Percentiles rank a stretch among this genome's conserved stretches.
Evolutionary conservation across 2,113 vertebrate species (phyloP).

Genomic region (Tetrax tetrax): DNA sequence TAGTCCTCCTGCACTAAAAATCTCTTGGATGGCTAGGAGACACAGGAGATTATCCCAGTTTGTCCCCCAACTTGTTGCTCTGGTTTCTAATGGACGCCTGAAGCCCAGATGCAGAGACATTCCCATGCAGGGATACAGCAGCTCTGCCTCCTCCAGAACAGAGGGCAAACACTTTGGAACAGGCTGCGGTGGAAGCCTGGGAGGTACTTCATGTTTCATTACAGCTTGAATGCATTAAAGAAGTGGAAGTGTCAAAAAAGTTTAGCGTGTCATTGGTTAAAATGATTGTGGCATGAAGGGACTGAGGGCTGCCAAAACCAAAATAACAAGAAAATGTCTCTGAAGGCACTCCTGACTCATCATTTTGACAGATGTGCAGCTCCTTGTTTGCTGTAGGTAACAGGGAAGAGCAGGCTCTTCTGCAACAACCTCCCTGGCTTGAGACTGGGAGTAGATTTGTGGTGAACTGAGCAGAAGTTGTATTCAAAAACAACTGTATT

Average conservation of each 20-base stretch:
- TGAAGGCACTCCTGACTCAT: background rate
- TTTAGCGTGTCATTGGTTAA: constrained; percentile 2
- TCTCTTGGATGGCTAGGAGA: background rate
- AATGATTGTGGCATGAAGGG: background rate
- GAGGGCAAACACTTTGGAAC: background rate
- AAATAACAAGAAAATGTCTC: constrained; percentile 10
- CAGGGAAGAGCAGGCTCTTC: background rate
- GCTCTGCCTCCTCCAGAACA: background rate
- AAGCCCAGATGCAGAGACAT: background rate
- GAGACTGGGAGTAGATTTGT: background rate
- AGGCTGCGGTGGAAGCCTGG: background rate
- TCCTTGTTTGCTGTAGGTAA: background rate
- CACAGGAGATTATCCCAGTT: background rate
- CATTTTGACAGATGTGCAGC: background rate
- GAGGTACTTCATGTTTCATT: background rate
- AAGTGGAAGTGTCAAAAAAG: background rate
- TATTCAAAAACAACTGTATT: background rate
- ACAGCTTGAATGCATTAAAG: background rate
- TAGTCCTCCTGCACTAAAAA: background rate
- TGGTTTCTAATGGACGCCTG: background rate
- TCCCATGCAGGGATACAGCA: background rate
- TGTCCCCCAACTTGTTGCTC: background rate
- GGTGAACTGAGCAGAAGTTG: background rate
- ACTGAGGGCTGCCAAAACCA: constrained; percentile 1
- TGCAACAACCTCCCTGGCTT: background rate